These are phyloP conservation scores for Uria aalge DNA, from an alignment of 2,113 vertebrate genomes.

Conservation along the genomic window DNA sequence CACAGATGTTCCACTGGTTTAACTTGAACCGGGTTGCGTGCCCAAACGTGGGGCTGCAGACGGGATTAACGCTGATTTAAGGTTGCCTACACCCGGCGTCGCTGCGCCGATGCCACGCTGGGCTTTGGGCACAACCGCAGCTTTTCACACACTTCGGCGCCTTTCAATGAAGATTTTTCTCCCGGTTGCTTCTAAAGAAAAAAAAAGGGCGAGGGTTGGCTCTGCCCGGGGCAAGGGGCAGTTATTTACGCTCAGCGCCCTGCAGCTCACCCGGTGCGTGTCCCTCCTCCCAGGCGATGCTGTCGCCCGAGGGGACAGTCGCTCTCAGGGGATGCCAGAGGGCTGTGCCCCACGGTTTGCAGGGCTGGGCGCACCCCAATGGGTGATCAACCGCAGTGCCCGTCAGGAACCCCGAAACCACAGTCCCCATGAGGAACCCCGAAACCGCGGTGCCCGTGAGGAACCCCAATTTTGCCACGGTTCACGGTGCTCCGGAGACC, in stretches of 20 bases:
- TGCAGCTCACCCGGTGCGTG: fast-evolving
- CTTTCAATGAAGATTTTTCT: fast-evolving
- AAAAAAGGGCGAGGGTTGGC: background rate
- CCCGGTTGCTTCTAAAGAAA: fast-evolving
- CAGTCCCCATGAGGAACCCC: background rate
- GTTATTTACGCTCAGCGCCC: fast-evolving
- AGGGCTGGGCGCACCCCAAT: background rate
- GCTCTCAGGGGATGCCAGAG: background rate
- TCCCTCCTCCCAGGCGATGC: background rate
- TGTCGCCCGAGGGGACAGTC: background rate
- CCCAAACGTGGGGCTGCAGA: background rate
- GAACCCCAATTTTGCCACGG: fast-evolving
- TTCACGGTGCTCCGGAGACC: fast-evolving
- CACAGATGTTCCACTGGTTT: slow-evolving; percentile 30
- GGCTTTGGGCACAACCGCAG: fast-evolving
- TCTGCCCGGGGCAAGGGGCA: fast-evolving
- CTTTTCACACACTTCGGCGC: fast-evolving
- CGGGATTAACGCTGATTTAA: background rate
- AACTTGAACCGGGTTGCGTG: background rate
- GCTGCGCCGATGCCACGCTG: background rate
- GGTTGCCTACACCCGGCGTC: background rate
- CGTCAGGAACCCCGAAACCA: background rate
- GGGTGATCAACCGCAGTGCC: background rate
- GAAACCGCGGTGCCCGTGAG: background rate
- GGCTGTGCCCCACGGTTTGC: background rate